These are phyloP conservation scores for Potamilus streckersoni DNA, from an alignment of 1,140 invertebrate species.

Conservation along the genomic window DNA sequence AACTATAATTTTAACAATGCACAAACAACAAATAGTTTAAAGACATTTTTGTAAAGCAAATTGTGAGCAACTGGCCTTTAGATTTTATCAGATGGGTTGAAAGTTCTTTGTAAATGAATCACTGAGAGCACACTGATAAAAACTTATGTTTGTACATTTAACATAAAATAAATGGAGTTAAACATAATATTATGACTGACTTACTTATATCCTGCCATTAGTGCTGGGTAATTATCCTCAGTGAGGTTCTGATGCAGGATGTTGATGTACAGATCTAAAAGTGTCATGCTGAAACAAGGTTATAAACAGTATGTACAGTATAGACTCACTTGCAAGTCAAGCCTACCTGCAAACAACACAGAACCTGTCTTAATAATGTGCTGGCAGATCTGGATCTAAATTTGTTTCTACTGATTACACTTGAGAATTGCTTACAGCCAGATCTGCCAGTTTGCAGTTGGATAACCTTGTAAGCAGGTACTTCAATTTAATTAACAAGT, in stretches of 20 bases:
- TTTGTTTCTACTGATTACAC: no score
- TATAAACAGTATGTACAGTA: slow-evolving; percentile 2
- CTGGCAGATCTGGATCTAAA: no score
- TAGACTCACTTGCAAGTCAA: not conserved
- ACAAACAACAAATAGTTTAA: slow-evolving; percentile 60
- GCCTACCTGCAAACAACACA: not conserved
- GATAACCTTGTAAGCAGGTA: not conserved
- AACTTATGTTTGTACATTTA: not conserved
- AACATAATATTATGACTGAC: slow-evolving; percentile 26
- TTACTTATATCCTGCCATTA: slow-evolving; percentile 68
- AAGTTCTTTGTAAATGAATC: no score
- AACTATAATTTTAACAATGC: no score
- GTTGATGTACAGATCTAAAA: slow-evolving; percentile 75
- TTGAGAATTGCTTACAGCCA: no score
- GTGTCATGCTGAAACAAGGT: slow-evolving; percentile 69
- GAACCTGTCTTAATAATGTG: not conserved
- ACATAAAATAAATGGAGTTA: not conserved
- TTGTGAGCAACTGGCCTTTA: not conserved
- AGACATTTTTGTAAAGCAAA: slow-evolving; percentile 10
- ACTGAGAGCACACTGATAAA: not conserved
- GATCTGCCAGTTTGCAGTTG: not conserved
- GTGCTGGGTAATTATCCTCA: slow-evolving; percentile 84
- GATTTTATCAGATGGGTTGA: not conserved
- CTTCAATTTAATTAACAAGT: not conserved
- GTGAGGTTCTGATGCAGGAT: slow-evolving; percentile 74